Evolutionary conservation across 2,888 invertebrate species (phyloP), one percentile per base, ranked within the genome.

Genomic region (Aleiodes testaceus): DNA sequence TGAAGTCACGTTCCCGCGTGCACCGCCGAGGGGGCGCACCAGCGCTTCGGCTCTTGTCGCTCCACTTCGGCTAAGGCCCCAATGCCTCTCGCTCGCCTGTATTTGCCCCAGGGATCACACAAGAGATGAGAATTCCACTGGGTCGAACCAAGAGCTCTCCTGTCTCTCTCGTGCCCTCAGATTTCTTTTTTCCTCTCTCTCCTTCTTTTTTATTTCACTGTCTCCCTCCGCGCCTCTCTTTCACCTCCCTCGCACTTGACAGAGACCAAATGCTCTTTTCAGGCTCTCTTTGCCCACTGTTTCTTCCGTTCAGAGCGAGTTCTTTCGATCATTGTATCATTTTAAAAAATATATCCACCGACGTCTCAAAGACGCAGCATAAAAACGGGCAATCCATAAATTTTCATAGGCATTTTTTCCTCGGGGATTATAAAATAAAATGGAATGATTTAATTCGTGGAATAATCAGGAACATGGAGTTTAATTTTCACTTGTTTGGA

Each of bases 11-110:
- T 83, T 84, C 77, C 63, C 67, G 69, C 68, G 74, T 70, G 79
- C 76, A 75, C 82, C 84, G 81, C 73, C 70, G 77, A 82, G 87
- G 78, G 82, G 85, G 86, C 86, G 82, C 82, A 80, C 73, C 74
- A 52, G 70, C 71, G 72, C 66, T 80, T 78, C 76, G 74, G 66
- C 49, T 61, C 66, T 70, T 63, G 71, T 74, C 78, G 63, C 69
- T 22, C 26, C 16, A 50, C 30, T 69, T 76, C 79, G 73, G 67
- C 72, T 70, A 66, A 67, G 76, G 72, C 73, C 73, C 74, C 73
- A 73, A 67, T 64, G 42, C 66, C 61, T 36, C 63, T 69, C 66
- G 47, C 59, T 36, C 71, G 12, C 44, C 11, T 16, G 18, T 49
- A 30, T 65, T 22, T 42, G 50, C 61, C 55, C 72, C 36, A 47